Conservation (phyloP, 2,888 invertebrate species). For the Amblyteles armatorius region DNA sequence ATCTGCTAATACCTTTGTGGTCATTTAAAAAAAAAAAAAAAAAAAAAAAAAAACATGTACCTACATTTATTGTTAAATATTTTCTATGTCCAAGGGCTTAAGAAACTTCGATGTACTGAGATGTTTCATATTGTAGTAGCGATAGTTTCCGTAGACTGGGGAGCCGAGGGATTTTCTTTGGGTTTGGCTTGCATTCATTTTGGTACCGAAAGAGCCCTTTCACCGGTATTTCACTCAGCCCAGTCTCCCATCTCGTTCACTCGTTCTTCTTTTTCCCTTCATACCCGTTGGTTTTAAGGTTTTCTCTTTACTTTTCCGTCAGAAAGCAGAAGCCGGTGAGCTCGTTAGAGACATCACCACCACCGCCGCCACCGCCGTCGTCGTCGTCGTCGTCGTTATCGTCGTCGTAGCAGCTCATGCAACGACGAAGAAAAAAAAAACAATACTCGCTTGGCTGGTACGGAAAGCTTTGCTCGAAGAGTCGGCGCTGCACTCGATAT, state of each 20-base stretch:
- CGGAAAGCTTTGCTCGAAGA: slow-evolving; percentile 42
- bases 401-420: slow-evolving; percentile 41
- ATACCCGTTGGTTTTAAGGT: slow-evolving; percentile 23
- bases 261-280: slow-evolving; percentile 2
- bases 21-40: background rate
- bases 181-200: slow-evolving; percentile 43
- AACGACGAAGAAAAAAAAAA: slow-evolving; percentile 24
- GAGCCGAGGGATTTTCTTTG: slow-evolving; percentile 4
- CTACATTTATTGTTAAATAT: background rate
- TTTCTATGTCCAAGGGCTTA: background rate
- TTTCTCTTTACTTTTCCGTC: slow-evolving; percentile 20
- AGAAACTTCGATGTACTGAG: background rate
- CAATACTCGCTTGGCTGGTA: slow-evolving; percentile 26
- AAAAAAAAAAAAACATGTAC: background rate
- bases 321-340: slow-evolving; percentile 54
- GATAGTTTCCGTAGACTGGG: background rate
- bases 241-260: background rate
- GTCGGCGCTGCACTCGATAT: slow-evolving; percentile 34
- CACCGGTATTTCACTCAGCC: background rate
- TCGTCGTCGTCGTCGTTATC: background rate
- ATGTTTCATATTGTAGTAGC: background rate
- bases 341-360: slow-evolving; percentile 51
- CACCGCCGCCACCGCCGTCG: background rate
- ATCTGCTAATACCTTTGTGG: background rate
- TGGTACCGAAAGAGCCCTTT: slow-evolving; percentile 7